A percentile compares a stretch with the other conserved stretches of the same genome.
These are phyloP conservation scores for Clinocottus analis DNA, from an alignment of 2,113 vertebrate species.

Conservation along the genomic window DNA sequence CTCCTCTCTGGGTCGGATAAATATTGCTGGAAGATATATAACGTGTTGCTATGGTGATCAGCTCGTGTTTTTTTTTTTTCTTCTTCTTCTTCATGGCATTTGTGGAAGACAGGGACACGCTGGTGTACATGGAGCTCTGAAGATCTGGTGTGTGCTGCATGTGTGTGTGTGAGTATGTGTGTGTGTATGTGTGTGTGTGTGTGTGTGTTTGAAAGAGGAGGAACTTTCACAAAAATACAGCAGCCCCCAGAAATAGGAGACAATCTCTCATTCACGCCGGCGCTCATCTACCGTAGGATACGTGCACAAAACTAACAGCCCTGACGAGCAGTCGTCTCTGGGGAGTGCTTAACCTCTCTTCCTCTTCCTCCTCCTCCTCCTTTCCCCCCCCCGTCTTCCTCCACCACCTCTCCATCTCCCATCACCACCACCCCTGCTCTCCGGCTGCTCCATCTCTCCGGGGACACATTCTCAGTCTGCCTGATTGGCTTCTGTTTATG, in stretches of 20 bases:
- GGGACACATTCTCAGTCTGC: constrained; percentile 69
- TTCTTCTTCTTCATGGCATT: constrained; percentile 59
- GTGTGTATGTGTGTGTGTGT: constrained; percentile 29
- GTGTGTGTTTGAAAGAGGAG: constrained; percentile 51
- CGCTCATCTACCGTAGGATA: constrained; percentile 51
- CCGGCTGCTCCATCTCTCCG: constrained; percentile 62
- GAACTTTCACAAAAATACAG: constrained; percentile 50
- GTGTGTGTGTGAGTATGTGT: constrained; percentile 31
- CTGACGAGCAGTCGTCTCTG: constrained; percentile 49
- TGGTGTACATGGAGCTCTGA: constrained; percentile 69
- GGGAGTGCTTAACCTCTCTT: constrained; percentile 76
- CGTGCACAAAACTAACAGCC: constrained; percentile 56
- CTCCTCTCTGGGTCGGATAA: constrained; percentile 71
- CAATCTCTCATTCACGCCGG: constrained; percentile 58
- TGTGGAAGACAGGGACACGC: constrained; percentile 70
- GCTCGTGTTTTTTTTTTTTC: constrained; percentile 51
- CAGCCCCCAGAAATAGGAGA: constrained; percentile 64
- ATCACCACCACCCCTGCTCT: constrained; percentile 44
- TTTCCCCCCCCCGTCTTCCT: constrained; percentile 34
- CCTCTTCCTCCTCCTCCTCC: constrained; percentile 43
- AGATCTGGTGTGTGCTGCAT: constrained; percentile 48
- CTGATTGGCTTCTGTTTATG: constrained; percentile 78
- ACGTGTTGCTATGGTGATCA: constrained; percentile 86
- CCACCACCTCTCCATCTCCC: constrained; percentile 62
- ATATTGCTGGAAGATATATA: constrained; percentile 83